Base-by-base conservation (phyloP, 2,797 vertebrate species). In the Limosa lapponica region DNA sequence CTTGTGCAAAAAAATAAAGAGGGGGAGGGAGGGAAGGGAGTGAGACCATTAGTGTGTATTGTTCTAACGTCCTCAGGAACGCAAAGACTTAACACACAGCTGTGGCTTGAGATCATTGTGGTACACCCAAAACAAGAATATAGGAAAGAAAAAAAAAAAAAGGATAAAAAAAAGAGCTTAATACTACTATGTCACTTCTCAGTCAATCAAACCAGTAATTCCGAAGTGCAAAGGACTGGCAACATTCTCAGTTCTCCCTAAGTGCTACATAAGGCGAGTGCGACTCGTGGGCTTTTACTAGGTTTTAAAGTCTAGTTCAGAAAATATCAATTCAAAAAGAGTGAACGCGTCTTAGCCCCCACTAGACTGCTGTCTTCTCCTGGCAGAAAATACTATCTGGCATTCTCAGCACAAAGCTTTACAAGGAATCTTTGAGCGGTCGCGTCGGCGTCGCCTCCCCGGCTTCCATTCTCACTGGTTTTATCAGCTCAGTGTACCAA, bases 381-480 rank as follows among this genome's bases (percentile, higher is more conserved):
- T 49, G 36, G 65, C 52, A 90, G 61, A 88, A 91, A 81, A 52
- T 14, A 17, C 32, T n/a, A 6, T 28, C 61, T 71, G 57, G 41
- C 27, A 13, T 83, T 87, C 48, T 83, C 73, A 61, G 19, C 41
- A 49, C 27, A 44, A 66, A 51, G 41, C 72, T 95, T 93, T 72
- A 72, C 28, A 51, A 39, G 28, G 44, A 10, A 54, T 46, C 48
- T 72, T 58, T 0, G 0, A 69, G 57, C 2, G 1, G 22, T 32
- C 10, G 8, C 0, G 2, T 17, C 0, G 0, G 25, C 0, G 0
- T 36, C 80, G 39, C 39, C 11, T 2, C 34, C 22, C 1, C 1
- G 37, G 30, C 75, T 89, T 72, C 65, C 46, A 28, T 52, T 88
- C 18, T 43, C 27, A 51, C 13, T 1, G 2, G 32, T 90, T 84